These are phyloP conservation scores for Bellardia bayeri DNA, from an alignment of 2,888 invertebrate genomes.

Conservation along the genomic window DNA sequence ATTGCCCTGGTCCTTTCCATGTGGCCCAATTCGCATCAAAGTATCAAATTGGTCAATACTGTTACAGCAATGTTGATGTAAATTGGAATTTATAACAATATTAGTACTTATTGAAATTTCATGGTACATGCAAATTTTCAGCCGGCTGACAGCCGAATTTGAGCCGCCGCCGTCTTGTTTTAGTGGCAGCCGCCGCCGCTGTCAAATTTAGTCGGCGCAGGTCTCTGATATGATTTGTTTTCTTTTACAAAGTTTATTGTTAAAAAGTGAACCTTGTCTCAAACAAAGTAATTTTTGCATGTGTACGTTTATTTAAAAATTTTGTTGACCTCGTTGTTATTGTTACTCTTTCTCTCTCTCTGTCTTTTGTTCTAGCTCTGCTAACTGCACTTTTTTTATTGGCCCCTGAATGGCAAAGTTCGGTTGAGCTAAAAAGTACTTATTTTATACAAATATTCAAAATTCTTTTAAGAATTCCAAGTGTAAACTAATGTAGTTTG, in stretches of 20 bases:
- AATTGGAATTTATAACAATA: too few species aligned
- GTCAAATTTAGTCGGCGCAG: too few species aligned
- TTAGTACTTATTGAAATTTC: too few species aligned
- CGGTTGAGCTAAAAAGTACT: not conserved
- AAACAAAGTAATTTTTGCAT: constrained; percentile 20
- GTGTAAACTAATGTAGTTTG: constrained; percentile 34
- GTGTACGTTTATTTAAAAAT: constrained; percentile 11
- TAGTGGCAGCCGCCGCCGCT: too few species aligned
- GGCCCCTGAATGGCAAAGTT: constrained; percentile 15
- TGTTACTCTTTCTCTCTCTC: constrained; percentile 5
- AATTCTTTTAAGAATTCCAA: constrained; percentile 16
- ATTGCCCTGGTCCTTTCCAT: too few species aligned
- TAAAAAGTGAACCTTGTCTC: constrained; percentile 28
- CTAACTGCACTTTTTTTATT: not conserved
- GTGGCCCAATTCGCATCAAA: too few species aligned
- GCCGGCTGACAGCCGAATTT: too few species aligned
- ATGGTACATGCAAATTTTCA: too few species aligned
- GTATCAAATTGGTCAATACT: too few species aligned
- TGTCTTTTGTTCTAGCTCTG: not conserved
- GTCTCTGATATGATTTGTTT: not conserved
- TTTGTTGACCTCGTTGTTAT: constrained; percentile 54
- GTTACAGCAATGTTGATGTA: too few species aligned
- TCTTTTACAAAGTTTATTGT: constrained; percentile 18
- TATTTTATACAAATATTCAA: constrained; percentile 12
- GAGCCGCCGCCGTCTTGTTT: too few species aligned